Percentiles rank a stretch among this genome's conserved stretches.
Evolutionary conservation across 2,888 invertebrate species (phyloP).

Genomic region (Hydroisotoma schaefferi): DNA sequence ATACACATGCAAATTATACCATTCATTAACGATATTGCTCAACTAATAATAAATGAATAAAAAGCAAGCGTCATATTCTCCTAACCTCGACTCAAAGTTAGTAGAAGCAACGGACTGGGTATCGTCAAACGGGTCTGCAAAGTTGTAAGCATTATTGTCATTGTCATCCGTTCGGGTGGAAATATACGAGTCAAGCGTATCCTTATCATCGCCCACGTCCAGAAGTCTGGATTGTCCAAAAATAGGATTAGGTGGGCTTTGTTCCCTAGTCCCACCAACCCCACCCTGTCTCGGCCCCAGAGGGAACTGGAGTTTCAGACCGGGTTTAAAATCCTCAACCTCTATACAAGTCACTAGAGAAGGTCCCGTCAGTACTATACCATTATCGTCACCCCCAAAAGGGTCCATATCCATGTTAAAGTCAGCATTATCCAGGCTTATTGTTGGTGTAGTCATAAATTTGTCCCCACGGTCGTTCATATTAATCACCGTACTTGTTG

Average conservation of each 20-base stretch:
- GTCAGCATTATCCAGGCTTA: too few species aligned
- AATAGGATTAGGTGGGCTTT: slow-evolving; percentile 4
- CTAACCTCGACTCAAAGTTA: slow-evolving; percentile 43
- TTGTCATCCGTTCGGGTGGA: slow-evolving; percentile 43
- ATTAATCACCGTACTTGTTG: too few species aligned
- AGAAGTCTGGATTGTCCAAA: slow-evolving; percentile 19
- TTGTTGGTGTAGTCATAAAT: neutral
- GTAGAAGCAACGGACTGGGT: slow-evolving; percentile 44
- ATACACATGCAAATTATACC: too few species aligned
- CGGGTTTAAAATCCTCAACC: too few species aligned
- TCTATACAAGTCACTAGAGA: too few species aligned
- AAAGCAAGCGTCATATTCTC: too few species aligned
- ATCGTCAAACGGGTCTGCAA: slow-evolving; percentile 45
- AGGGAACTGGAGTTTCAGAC: too few species aligned
- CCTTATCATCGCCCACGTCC: slow-evolving; percentile 26
- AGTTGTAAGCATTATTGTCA: slow-evolving; percentile 44
- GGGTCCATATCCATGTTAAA: neutral
- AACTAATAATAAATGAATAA: too few species aligned
- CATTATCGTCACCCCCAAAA: neutral
- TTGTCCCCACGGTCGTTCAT: neutral
- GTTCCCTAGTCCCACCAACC: too few species aligned
- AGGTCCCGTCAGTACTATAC: too few species aligned
- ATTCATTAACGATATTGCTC: too few species aligned
- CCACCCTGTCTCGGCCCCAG: too few species aligned
- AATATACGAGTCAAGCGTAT: slow-evolving; percentile 42